Percentiles rank a stretch among this genome's conserved stretches.
phyloP scores from a whole-genome alignment of 2,797 vertebrate genomes.

The Cygnus olor region DNA sequence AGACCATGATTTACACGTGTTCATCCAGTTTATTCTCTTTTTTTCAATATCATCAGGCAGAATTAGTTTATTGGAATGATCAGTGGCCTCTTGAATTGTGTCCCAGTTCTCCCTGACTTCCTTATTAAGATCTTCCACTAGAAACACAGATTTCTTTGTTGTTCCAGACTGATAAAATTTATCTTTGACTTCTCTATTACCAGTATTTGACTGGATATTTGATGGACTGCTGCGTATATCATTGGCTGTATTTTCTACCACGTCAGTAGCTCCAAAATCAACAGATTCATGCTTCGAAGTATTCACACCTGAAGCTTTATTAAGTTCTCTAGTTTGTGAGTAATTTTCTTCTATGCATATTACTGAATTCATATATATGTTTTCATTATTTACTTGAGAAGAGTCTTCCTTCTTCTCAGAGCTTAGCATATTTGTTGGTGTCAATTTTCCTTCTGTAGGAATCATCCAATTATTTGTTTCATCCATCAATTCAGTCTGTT shows the following conservation, averaged over 20 bases:
- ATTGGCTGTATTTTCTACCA: neutral
- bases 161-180: neutral
- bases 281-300: neutral
- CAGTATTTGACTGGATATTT: neutral
- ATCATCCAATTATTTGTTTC: neutral
- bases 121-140: neutral
- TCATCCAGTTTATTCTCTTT: conserved; percentile 88
- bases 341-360: conserved; percentile 2
- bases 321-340: conserved; percentile 9
- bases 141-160: neutral
- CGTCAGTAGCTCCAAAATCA: neutral
- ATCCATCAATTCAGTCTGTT: neutral
- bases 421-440: neutral
- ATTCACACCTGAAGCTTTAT: neutral
- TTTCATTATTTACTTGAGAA: conserved; percentile 10
- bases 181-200: neutral
- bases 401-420: neutral
- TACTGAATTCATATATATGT: neutral
- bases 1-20: conserved; percentile 84
- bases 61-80: neutral
- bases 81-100: neutral
- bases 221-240: neutral
- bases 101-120: neutral
- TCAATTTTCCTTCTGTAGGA: neutral
- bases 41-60: conserved; percentile 80